phyloP scores from a whole-genome alignment of 2,888 invertebrate genomes.

The Orthosia gothica region DNA sequence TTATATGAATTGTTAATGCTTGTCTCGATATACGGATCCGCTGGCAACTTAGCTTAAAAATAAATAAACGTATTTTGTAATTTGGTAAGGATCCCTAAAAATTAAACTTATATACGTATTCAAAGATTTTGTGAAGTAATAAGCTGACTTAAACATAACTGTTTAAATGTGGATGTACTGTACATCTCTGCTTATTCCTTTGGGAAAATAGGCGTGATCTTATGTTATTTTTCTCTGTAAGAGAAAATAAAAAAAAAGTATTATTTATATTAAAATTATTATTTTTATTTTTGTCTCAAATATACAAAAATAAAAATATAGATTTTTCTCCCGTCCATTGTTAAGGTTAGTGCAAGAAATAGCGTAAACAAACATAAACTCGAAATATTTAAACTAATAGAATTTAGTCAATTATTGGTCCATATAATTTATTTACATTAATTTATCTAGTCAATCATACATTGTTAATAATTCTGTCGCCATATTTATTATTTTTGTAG shows the following conservation, averaged over 20 bases:
- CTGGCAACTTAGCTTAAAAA: conserved; percentile 57
- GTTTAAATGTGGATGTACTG: too few species aligned
- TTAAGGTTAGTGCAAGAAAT: conserved; percentile 45
- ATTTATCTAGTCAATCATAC: conserved; percentile 36
- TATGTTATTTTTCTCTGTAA: background rate
- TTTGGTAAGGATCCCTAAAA: conserved; percentile 34
- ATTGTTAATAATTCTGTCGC: conserved; percentile 1
- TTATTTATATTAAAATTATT: conserved; percentile 11
- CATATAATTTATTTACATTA: background rate
- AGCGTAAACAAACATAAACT: conserved; percentile 11
- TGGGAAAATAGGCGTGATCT: background rate
- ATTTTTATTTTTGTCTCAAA: conserved; percentile 13
- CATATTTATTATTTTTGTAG: conserved; percentile 2
- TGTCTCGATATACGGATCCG: conserved; percentile 53
- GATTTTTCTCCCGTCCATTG: conserved; percentile 30
- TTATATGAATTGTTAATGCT: conserved; percentile 68
- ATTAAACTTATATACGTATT: conserved; percentile 12
- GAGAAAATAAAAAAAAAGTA: background rate
- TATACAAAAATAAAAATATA: conserved; percentile 16
- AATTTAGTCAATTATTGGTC: background rate
- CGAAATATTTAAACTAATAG: background rate
- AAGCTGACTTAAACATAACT: background rate
- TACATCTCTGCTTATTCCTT: background rate
- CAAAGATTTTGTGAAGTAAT: conserved; percentile 7
- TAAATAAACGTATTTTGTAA: conserved; percentile 65